phyloP scores from a whole-genome alignment of 2,113 vertebrate species.

The Circaetus cinerascens region DNA sequence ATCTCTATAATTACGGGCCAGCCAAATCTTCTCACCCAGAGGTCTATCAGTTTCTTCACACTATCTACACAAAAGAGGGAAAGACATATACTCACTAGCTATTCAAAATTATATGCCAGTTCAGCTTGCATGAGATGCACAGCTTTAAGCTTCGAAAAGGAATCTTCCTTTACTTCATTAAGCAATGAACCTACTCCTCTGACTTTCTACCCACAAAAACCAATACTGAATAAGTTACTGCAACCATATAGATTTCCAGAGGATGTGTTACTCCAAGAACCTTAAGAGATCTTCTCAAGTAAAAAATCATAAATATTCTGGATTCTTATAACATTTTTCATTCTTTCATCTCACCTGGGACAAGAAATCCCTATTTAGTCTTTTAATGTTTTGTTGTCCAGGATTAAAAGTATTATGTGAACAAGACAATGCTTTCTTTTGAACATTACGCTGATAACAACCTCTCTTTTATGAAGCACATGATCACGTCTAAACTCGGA shows the following conservation, averaged over 20 bases:
- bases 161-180: background rate
- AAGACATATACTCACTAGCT: background rate
- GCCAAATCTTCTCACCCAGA: background rate
- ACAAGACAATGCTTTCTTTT: constrained; percentile 34
- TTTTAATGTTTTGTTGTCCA: constrained; percentile 6
- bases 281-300: background rate
- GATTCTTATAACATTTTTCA: background rate
- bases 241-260: background rate
- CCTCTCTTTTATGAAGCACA: background rate
- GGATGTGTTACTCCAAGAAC: background rate
- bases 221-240: background rate
- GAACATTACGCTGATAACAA: constrained; percentile 1
- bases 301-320: background rate
- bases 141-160: background rate
- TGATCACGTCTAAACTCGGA: constrained; percentile 19
- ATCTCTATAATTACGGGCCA: background rate
- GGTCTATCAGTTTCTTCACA: background rate
- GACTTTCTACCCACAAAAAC: background rate
- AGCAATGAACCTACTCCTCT: background rate
- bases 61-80: background rate
- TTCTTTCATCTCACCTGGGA: background rate
- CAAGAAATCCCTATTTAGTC: constrained; percentile 20
- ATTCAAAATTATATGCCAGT: background rate
- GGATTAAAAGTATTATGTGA: constrained; percentile 40
- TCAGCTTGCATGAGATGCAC: background rate